A percentile compares a stretch with the other conserved stretches of the same genome.
Evolutionary conservation across 1,140 invertebrate genomes (phyloP).

Genomic region (Condylostylus longicornis): DNA sequence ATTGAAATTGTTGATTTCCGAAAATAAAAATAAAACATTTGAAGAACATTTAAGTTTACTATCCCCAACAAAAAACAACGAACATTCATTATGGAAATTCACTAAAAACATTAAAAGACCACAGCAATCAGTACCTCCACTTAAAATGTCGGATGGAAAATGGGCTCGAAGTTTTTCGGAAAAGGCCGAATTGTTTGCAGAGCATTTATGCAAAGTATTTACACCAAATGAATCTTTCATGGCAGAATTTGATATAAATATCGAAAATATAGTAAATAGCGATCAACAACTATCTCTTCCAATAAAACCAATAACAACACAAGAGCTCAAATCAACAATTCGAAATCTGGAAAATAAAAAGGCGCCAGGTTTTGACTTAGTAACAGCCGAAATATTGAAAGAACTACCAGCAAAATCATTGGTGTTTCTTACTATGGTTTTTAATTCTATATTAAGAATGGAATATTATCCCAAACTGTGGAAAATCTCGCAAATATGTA

Average conservation of each 20-base stretch:
- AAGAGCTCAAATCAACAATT: constrained; percentile 10
- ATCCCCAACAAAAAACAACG: constrained; percentile 3
- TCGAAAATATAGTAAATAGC: constrained; percentile 1
- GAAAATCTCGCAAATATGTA: no score
- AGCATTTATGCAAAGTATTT: constrained; percentile 6
- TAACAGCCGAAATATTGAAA: constrained; percentile 6
- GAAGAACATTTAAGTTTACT: constrained; percentile 5
- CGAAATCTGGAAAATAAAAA: constrained; percentile 9
- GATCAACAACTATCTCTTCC: constrained; percentile 4
- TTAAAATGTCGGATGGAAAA: background rate
- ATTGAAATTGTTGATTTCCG: no score
- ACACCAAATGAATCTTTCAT: constrained; percentile 2
- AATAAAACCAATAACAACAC: constrained; percentile 2
- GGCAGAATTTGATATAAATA: constrained; percentile 1
- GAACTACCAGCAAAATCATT: constrained; percentile 8
- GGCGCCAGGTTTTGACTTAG: constrained; percentile 11
- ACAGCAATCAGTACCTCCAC: constrained; percentile 3
- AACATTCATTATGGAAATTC: constrained; percentile 6
- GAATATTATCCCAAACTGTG: constrained; percentile 9
- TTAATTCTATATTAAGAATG: constrained; percentile 10
- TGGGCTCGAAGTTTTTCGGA: constrained; percentile 5
- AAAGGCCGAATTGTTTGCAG: constrained; percentile 7
- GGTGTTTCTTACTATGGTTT: constrained; percentile 5
- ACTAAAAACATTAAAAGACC: constrained; percentile 7
- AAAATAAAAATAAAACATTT: constrained; percentile 6